Percentiles rank a stretch among this genome's conserved stretches.
phyloP scores from a whole-genome alignment of 30 jellyfish, hydroid and myxozoan species.

The Hydractinia echinata region DNA sequence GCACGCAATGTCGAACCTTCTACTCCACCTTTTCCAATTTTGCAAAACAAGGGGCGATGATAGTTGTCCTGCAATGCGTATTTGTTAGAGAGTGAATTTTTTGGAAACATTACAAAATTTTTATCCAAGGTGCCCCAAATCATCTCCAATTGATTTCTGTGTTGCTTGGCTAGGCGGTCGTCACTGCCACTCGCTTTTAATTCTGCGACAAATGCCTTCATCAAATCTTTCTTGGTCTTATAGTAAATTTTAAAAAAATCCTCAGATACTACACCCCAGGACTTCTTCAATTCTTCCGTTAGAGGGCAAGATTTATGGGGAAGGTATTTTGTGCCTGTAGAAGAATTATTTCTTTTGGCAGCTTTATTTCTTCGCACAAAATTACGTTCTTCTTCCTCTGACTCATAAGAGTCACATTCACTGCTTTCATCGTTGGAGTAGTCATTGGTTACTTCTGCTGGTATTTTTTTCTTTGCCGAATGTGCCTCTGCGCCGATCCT shows the following conservation, averaged over 20 bases:
- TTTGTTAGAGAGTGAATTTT: slow-evolving; percentile 1
- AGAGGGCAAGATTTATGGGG: neutral
- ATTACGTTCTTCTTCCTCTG: no score
- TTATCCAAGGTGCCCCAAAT: slow-evolving; percentile 4
- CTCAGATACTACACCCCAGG: neutral
- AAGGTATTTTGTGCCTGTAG: neutral
- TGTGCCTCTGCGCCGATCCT: no score
- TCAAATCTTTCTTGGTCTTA: neutral
- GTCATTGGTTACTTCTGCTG: no score
- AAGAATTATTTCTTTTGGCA: no score
- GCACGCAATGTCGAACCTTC: slow-evolving; percentile 21
- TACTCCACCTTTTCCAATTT: slow-evolving; percentile 16
- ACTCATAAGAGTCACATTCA: no score
- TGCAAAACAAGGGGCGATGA: neutral
- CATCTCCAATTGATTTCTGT: slow-evolving; percentile 11
- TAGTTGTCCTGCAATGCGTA: neutral
- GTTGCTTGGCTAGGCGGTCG: neutral
- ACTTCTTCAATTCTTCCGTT: neutral
- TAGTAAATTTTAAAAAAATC: neutral
- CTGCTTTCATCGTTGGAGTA: no score
- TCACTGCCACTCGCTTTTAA: neutral
- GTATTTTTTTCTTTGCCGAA: no score
- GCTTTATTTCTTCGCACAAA: no score
- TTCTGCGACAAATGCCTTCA: neutral
- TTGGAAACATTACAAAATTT: neutral